A percentile compares a stretch with the other conserved stretches of the same genome.
These are phyloP conservation scores for Coturnix japonica DNA, from an alignment of 2,113 vertebrate genomes.

Conservation along the genomic window DNA sequence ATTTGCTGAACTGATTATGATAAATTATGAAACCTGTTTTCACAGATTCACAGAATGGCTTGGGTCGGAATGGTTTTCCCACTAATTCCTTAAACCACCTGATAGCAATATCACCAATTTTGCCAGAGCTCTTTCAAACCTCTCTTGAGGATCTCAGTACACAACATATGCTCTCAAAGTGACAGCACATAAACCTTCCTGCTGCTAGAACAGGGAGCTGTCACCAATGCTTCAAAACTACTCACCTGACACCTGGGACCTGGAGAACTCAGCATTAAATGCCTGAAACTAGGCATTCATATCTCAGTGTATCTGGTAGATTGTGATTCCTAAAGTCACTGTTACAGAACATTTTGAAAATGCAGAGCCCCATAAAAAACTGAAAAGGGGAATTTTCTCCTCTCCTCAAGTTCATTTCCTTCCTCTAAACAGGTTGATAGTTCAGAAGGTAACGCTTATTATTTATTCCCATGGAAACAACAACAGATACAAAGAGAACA, in stretches of 20 bases:
- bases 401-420: background rate
- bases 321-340: background rate
- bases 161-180: background rate
- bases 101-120: background rate
- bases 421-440: background rate
- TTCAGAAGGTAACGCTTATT: too few species aligned
- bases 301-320: background rate
- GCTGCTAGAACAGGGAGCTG: fast-evolving
- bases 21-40: background rate
- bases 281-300: fast-evolving
- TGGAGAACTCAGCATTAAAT: background rate
- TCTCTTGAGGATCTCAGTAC: background rate
- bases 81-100: background rate
- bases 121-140: background rate
- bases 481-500: too few species aligned
- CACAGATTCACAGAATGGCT: too few species aligned
- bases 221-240: background rate
- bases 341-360: background rate
- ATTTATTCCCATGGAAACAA: too few species aligned
- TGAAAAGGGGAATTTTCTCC: background rate
- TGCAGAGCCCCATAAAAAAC: background rate
- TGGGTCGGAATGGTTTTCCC: background rate
- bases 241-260: background rate
- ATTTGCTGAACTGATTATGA: background rate
- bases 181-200: background rate